Base-by-base conservation (phyloP, 2,797 vertebrate genomes). In the Sylvilagus floridanus region DNA sequence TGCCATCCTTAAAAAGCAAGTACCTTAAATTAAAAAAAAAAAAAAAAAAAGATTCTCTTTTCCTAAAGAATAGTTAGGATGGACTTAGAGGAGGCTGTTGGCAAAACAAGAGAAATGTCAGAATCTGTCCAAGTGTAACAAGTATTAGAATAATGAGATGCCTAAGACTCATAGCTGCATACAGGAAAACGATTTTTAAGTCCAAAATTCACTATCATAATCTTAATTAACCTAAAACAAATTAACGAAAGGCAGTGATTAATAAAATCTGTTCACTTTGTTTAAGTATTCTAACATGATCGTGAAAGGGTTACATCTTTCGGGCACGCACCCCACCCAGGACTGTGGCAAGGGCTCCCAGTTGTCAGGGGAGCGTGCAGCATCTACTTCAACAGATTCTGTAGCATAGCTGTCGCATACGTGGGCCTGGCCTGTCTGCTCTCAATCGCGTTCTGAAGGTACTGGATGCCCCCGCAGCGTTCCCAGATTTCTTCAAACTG, bases 401-500 rank as follows among this genome's bases (percentile, higher is more conserved):
- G 99, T 97, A 99, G 98, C 99, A 99, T 99, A 82, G 99, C 99
- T 0, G 99, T 99, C 32, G 99, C 99, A 0, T 99, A 99, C 0
- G 99, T 99, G 84, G 99, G 99, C 10, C 99, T 98, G 0, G 99
- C 99, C 96, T 99, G 99, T 26, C 98, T 98, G 98, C 98, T 99
- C 97, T 99, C 99, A n/a, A 99, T 99, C 30, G 99, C 99, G 0
- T 98, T 99, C 73, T 99, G 99, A 4, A 99, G 99, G 95, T 99
- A 99, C 96, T 99, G 99, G 88, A 99, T 97, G 2, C 99, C 99
- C 4, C 99, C 99, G 5, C 99, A 99, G 96, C 99, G 99, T 93
- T 99, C 99, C 99, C 99, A 99, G 97, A 99, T 99, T 94, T 99
- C 99, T 98, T 99, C 99, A 16, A 99, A 99, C 98, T 99, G 99